A percentile compares a stretch with the other conserved stretches of the same genome.
Conservation (phyloP, 92 coral and sea anemone genomes). For the Palythoa caribaeorum region DNA sequence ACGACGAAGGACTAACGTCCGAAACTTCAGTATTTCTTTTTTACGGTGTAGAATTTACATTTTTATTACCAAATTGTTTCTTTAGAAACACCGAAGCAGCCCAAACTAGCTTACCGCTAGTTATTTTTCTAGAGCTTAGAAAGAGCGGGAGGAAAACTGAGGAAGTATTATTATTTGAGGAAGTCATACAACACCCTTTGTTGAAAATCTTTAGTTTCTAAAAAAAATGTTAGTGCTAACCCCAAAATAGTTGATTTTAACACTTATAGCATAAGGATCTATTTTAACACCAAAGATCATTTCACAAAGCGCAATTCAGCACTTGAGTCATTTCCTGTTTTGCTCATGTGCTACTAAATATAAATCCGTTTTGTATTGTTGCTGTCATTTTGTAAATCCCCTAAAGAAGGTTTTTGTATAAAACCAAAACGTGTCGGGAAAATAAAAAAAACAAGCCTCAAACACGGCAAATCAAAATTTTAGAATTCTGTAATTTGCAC, state of each 20-base stretch:
- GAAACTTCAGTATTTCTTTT: too few species aligned
- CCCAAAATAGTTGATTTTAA: slow-evolving; percentile 19
- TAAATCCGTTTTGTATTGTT: slow-evolving; percentile 17
- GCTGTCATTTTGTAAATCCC: slow-evolving; percentile 40
- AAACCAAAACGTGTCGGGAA: slow-evolving; percentile 40
- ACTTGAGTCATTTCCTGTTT: slow-evolving; percentile 43
- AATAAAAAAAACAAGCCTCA: slow-evolving; percentile 13
- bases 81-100: too few species aligned
- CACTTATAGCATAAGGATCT: slow-evolving; percentile 23
- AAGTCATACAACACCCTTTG: too few species aligned
- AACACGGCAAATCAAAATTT: not conserved
- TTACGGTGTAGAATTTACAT: too few species aligned
- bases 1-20: too few species aligned
- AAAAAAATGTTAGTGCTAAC: slow-evolving; percentile 23
- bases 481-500: not conserved
- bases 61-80: too few species aligned
- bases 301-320: slow-evolving; percentile 33
- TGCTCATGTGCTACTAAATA: slow-evolving; percentile 46
- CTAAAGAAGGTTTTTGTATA: slow-evolving; percentile 36
- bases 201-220: not conserved
- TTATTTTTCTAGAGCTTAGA: not conserved
- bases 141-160: not conserved
- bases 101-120: too few species aligned
- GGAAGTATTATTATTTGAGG: too few species aligned
- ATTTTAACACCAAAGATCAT: slow-evolving; percentile 37